Evolutionary conservation across 1,140 invertebrate genomes (phyloP).

Genomic region (Gryllus bimaculatus): DNA sequence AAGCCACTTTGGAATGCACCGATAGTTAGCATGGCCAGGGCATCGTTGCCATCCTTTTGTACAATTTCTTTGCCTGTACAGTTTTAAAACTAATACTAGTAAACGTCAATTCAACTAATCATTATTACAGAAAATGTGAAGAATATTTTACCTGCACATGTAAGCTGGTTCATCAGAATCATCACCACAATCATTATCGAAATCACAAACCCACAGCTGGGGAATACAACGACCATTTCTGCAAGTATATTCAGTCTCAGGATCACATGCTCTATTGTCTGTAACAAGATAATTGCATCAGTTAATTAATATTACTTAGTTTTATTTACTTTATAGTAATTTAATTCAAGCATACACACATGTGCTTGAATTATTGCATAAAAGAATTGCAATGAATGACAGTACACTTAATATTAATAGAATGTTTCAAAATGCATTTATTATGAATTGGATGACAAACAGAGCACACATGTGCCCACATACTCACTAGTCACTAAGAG

Average conservation of each 20-base stretch:
- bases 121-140: constrained; percentile 20
- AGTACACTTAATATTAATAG: too few species aligned
- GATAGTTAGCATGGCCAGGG: constrained; percentile 78
- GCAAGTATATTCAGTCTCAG: constrained; percentile 73
- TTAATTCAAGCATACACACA: not conserved
- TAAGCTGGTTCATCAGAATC: constrained; percentile 90
- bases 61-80: constrained; percentile 63
- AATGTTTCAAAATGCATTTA: too few species aligned
- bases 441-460: too few species aligned
- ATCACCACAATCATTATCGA: constrained; percentile 87
- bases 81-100: not conserved
- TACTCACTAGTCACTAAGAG: too few species aligned
- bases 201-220: constrained; percentile 92
- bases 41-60: constrained; percentile 86
- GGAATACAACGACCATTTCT: constrained; percentile 93
- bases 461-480: too few species aligned
- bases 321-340: too few species aligned
- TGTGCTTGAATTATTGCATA: too few species aligned
- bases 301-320: too few species aligned
- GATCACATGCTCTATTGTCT: constrained; percentile 72
- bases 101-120: not conserved
- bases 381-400: too few species aligned
- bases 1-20: constrained; percentile 89
- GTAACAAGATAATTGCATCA: constrained; percentile 15
- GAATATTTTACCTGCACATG: constrained; percentile 47